Evolutionary conservation across 2,113 vertebrate species (phyloP), one percentile per base, ranked within the genome.

Genomic region (Electrona antarctica): DNA sequence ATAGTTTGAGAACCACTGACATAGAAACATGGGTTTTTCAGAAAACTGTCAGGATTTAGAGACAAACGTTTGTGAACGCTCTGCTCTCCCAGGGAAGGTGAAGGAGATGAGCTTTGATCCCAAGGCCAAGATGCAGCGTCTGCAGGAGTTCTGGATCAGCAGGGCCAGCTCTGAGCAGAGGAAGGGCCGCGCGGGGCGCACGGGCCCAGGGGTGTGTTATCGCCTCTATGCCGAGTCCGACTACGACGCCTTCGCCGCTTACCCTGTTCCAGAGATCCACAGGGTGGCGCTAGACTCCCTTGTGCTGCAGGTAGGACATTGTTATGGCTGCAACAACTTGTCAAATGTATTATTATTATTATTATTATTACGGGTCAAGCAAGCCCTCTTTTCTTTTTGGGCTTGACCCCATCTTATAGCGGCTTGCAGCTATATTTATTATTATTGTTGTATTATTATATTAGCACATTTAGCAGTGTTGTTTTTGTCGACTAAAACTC

Each of bases 131-230:
- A 94, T 98, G 78, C 97, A 96, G 65, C 93, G 95, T 1, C 92
- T 98, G 7, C 97, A 98, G 88, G 97, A 98, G 79, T 98, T 97
- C 90, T 98, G 97, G 97, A 97, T 98, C 88, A 98, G 97, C 77
- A 91, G 93, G 51, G 97, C 97, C 14, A 98, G 97, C 0, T 95
- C 96, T 0, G 97, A 98, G 92, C 97, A 98, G 90, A 93, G 97
- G 3, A 98, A 97, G 86, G 97, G 97, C 2, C 93, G 96, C 0
- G 96, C 97, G 0, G 97, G 97, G 2, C 92, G 97, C 5, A 97
- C 96, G 0, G 96, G 97, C 0, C 97, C 97, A 0, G 97, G 97
- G 0, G 93, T 98, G 33, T 98, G 97, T 83, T 98, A 95, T 83
- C 95, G 97, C 0, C 94, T 98, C 6, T 98, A 98, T 0, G 85